Conservation (phyloP, 2,797 vertebrate genomes). For the Lagodon rhomboides region DNA sequence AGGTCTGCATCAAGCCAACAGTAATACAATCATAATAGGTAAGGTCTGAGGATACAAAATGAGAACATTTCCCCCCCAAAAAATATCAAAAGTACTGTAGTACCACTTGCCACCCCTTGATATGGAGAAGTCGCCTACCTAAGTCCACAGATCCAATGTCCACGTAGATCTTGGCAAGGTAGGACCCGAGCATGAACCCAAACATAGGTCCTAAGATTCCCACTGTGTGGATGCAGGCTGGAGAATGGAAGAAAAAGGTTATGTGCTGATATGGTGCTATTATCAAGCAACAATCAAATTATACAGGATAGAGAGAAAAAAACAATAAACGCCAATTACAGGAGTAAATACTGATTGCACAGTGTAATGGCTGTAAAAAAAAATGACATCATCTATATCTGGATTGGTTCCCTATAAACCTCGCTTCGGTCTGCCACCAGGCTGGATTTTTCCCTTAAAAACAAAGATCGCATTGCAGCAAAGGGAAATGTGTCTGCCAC, state of each 20-base stretch:
- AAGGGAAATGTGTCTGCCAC: too few species aligned
- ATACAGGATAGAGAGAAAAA: neutral
- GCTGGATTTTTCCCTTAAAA: too few species aligned
- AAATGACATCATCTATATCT: too few species aligned
- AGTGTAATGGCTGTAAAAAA: too few species aligned
- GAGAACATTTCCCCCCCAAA: too few species aligned
- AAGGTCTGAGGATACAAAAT: neutral
- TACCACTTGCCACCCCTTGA: neutral
- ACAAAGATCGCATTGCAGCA: too few species aligned
- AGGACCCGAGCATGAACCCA: constrained; percentile 92
- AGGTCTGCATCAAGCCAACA: neutral
- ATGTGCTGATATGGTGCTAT: neutral
- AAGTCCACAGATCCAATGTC: constrained; percentile 90
- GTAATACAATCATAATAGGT: neutral
- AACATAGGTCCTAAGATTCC: constrained; percentile 90
- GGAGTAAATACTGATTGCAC: too few species aligned
- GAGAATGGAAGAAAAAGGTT: constrained; percentile 34
- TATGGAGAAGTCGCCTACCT: constrained; percentile 82
- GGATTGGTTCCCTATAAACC: too few species aligned
- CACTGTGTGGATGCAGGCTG: constrained; percentile 90
- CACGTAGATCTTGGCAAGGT: constrained; percentile 91
- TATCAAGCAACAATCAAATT: neutral
- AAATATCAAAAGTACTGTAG: too few species aligned
- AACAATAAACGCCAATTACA: neutral
- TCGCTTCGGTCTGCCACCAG: too few species aligned